Evolutionary conservation across 2,113 vertebrate genomes (phyloP).

Genomic region (Beaufortia kweichowensis): DNA sequence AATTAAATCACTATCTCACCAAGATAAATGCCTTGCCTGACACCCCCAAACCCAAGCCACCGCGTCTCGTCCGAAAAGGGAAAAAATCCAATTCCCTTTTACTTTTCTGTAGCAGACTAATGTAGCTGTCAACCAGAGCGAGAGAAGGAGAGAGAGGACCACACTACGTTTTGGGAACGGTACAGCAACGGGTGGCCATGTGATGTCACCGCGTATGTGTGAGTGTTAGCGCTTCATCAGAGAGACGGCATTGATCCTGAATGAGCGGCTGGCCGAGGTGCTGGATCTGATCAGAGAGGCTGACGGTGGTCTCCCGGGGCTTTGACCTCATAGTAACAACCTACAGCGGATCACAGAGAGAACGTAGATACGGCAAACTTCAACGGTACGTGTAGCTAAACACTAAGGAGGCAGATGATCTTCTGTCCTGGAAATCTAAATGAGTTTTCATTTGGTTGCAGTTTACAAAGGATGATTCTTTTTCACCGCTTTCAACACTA

Average conservation of each 20-base stretch:
- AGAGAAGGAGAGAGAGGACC: constrained; percentile 62
- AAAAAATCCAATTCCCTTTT: constrained; percentile 61
- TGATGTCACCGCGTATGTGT: constrained; percentile 53
- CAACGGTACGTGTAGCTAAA: not conserved
- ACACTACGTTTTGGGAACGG: constrained; percentile 18
- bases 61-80: constrained; percentile 23
- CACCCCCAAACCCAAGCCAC: constrained; percentile 50
- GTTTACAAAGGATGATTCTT: constrained; percentile 12
- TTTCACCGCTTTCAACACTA: not conserved
- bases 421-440: too few species aligned
- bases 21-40: constrained; percentile 62
- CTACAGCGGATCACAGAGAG: not conserved
- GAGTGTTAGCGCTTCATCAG: constrained; percentile 53
- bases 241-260: constrained; percentile 50
- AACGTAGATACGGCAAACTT: not conserved
- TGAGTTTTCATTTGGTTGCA: too few species aligned
- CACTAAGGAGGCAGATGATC: not conserved
- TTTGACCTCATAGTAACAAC: constrained; percentile 7
- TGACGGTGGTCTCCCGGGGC: not conserved
- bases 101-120: constrained; percentile 73
- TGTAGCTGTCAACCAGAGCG: constrained; percentile 72
- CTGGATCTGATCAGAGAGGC: constrained; percentile 9
- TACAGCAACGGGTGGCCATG: constrained; percentile 39
- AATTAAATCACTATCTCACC: constrained; percentile 80
- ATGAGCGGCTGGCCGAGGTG: constrained; percentile 39